phyloP scores from a whole-genome alignment of 2,888 invertebrate genomes.

The Encarsia formosa region DNA sequence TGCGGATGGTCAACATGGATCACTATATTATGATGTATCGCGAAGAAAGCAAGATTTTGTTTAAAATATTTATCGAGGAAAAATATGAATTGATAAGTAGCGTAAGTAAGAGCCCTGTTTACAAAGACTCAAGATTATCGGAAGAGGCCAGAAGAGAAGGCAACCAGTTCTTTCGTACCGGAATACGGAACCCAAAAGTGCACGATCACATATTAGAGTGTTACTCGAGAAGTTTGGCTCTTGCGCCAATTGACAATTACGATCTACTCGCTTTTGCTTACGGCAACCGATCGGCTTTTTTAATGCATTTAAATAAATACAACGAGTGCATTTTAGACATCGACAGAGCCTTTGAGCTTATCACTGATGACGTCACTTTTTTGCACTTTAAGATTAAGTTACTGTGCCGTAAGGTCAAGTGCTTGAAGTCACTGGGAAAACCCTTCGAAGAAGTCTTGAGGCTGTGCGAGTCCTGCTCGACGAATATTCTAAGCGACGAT shows the following conservation, averaged over 20 bases:
- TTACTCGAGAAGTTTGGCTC: conserved; percentile 63
- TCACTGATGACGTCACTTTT: too few species aligned
- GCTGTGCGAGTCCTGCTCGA: too few species aligned
- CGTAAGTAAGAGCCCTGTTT: too few species aligned
- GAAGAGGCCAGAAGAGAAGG: background rate
- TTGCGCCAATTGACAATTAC: conserved; percentile 58
- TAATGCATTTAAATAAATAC: conserved; percentile 62
- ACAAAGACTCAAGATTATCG: background rate
- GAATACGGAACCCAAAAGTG: background rate
- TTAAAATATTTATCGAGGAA: too few species aligned
- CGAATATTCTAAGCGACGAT: too few species aligned
- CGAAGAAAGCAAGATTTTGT: too few species aligned
- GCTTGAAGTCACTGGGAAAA: background rate
- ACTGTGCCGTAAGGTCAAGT: background rate
- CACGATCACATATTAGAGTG: conserved; percentile 47
- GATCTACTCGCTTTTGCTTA: conserved; percentile 63
- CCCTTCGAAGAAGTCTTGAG: too few species aligned
- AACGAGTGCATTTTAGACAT: conserved; percentile 67
- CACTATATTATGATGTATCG: too few species aligned
- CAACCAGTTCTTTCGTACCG: background rate
- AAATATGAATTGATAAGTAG: too few species aligned
- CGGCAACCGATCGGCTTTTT: conserved; percentile 73
- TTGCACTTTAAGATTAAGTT: background rate
- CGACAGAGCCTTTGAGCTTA: conserved; percentile 61
- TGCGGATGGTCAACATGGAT: too few species aligned